Evolutionary conservation across 1,140 invertebrate genomes (phyloP).

Genomic region (Sitodiplosis mosellana): DNA sequence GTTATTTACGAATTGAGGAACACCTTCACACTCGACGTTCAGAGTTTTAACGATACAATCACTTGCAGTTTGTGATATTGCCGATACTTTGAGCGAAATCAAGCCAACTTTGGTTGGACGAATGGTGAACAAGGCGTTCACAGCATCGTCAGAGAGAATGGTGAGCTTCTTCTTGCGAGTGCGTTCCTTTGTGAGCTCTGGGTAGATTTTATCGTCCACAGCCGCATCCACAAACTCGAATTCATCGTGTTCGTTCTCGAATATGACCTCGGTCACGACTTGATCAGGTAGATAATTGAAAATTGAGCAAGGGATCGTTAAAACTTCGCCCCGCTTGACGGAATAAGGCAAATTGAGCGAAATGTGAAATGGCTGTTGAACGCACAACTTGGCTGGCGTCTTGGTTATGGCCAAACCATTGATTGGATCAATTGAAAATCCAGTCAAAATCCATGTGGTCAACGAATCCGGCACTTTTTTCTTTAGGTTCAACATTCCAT

Average conservation of each 20-base stretch:
- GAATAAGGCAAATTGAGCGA: constrained; percentile 66
- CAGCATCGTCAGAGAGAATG: neutral
- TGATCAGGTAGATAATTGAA: constrained; percentile 36
- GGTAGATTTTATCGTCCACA: constrained; percentile 7
- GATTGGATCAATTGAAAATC: constrained; percentile 73
- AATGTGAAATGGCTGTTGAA: constrained; percentile 78
- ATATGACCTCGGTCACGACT: constrained; percentile 55
- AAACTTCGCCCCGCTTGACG: constrained; percentile 48
- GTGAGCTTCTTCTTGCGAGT: neutral
- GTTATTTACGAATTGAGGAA: constrained; percentile 56
- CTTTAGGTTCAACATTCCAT: constrained; percentile 16
- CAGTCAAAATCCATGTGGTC: constrained; percentile 82
- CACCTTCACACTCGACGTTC: constrained; percentile 60
- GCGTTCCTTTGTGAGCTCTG: neutral
- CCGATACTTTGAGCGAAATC: constrained; percentile 55
- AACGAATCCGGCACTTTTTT: constrained; percentile 65
- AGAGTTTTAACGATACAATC: constrained; percentile 54
- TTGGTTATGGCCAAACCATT: constrained; percentile 68
- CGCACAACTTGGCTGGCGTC: constrained; percentile 51
- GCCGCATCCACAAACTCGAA: constrained; percentile 56
- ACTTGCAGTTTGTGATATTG: constrained; percentile 42
- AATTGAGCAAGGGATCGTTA: constrained; percentile 18
- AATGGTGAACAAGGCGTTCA: constrained; percentile 43
- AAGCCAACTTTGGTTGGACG: constrained; percentile 54
- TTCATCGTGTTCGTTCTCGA: constrained; percentile 61